Percentiles rank a stretch among this genome's conserved stretches.
These are phyloP conservation scores for Atractosteus spatula DNA, from an alignment of 2,113 vertebrate genomes.

Conservation along the genomic window DNA sequence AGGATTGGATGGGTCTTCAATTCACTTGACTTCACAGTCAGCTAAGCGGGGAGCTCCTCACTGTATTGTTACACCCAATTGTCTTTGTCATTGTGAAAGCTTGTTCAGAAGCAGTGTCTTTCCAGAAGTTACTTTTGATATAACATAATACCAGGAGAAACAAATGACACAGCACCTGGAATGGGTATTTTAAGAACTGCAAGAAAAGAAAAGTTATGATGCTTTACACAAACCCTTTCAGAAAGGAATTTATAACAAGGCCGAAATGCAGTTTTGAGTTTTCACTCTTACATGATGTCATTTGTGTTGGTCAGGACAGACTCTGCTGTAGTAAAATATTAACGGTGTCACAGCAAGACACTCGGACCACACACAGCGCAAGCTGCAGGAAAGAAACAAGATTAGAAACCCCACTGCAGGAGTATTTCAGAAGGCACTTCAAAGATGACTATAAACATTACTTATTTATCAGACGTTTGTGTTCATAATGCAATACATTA, in stretches of 20 bases:
- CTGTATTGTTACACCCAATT: too few species aligned
- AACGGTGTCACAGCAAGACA: conserved; percentile 14
- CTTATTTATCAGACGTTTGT: conserved; percentile 29
- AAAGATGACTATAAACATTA: conserved; percentile 21
- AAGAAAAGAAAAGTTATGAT: conserved; percentile 4
- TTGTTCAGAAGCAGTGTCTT: too few species aligned
- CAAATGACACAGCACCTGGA: not conserved
- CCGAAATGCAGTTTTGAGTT: not conserved
- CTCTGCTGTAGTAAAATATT: conserved; percentile 23
- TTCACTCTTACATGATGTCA: not conserved
- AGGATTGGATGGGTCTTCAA: too few species aligned
- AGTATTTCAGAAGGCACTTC: conserved; percentile 3
- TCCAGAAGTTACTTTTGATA: too few species aligned
- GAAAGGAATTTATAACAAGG: not conserved
- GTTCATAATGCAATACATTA: too few species aligned
- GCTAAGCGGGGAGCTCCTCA: too few species aligned
- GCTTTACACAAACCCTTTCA: not conserved
- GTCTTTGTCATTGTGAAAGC: too few species aligned
- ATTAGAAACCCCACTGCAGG: conserved; percentile 21
- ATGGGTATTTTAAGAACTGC: not conserved
- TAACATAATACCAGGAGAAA: not conserved
- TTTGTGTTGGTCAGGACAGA: not conserved
- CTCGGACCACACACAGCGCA: not conserved
- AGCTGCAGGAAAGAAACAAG: conserved; percentile 21
- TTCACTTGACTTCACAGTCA: too few species aligned